Base-by-base conservation (phyloP, 2,888 invertebrate genomes). In the Iphiclides podalirius region DNA sequence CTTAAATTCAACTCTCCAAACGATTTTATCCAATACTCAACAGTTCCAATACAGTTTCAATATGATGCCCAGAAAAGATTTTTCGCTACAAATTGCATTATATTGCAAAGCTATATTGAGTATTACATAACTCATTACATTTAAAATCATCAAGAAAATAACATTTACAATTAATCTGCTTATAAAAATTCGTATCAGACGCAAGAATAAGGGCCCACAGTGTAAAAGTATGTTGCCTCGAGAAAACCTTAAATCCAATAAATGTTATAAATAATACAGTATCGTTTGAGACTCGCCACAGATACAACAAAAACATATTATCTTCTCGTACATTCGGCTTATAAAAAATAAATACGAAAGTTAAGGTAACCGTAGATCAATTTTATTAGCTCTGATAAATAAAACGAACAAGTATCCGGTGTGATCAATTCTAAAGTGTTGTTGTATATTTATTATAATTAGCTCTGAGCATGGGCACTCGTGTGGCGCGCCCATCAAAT, bases 391-490 rank as follows among this genome's bases (percentile, higher is more conserved):
- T 71, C 69, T 76, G 70, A 86, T 87, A 86, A 87, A 85, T 86
- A 78, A 83, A 71, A 75, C 63, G 72, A 79, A 76, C 78, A 79
- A 79, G 78, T 77, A 81, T 79, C 72, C 75, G 72, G 79, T 78
- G 76, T 85, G 85, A 87, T 85, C 85, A 80, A 84, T 83, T 79
- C 79, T 77, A 85, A 83, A 79, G 79, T 75, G 73, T 68, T 78
- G 77, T 80, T 74, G 77, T 86, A 83, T 86, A 85, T 86, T 86
- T 87, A 87, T 87, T 86, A 77, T 86, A 87, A 87, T 84, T 84
- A 85, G 57, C 52, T 50, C 45, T 53, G 53, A 45, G 39, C 53
- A 40, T 28, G 38, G 48, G 46, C 52, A 55, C 66, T 66, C 71
- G 79, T 75, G 81, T 71, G 75, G 75, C 72, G 72, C 71, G 70